Base-by-base conservation (phyloP, 2,113 vertebrate genomes). In the Tinamus guttatus region DNA sequence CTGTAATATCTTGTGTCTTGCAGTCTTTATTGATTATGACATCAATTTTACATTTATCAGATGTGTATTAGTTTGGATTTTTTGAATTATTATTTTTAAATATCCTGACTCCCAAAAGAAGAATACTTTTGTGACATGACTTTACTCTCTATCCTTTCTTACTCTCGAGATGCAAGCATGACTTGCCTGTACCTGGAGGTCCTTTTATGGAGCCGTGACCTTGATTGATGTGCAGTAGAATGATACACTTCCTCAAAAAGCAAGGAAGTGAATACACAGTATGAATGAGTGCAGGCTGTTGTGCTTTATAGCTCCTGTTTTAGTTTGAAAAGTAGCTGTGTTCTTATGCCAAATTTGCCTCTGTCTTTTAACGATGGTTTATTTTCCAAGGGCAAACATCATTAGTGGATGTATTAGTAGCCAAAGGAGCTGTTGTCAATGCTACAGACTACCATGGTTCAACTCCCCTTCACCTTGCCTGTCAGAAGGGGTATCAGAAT, bases 381-480 rank as follows among this genome's bases (percentile, higher is more conserved):
- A 0, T 84, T 96, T 95, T 79, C 54, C 82, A 62, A 99, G 99
- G 99, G 69, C 99, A 99, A 91, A 98, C 99, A 2, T 96, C 97
- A 59, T 97, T 99, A 94, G 99, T 99, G 28, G 99, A 99, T 95
- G 76, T 99, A 69, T 97, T 99, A 30, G 98, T 99, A 41, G 98
- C 97, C 84, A 99, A 98, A 98, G 99, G 99, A 79, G 99, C 99
- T 0, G 18, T 95, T 38, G 99, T 99, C 69, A 99, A 98, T 9
- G 99, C 99, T 92, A 99, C 98, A 2, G 99, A 99, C 97, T 99
- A 99, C 91, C 99, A 99, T 0, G 98, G 98, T 47, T 98, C 99
- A 51, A 98, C 99, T 3, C 98, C 99, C 0, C 99, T 99, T 56
- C 99, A 99, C 93, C 98, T 99, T 10, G 98, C 99, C 34, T 99